Evolutionary conservation across 37 sponge, comb jelly and placozoan species (phyloP), one percentile per base, ranked within the genome.

Genomic region (Hormiphora californensis): DNA sequence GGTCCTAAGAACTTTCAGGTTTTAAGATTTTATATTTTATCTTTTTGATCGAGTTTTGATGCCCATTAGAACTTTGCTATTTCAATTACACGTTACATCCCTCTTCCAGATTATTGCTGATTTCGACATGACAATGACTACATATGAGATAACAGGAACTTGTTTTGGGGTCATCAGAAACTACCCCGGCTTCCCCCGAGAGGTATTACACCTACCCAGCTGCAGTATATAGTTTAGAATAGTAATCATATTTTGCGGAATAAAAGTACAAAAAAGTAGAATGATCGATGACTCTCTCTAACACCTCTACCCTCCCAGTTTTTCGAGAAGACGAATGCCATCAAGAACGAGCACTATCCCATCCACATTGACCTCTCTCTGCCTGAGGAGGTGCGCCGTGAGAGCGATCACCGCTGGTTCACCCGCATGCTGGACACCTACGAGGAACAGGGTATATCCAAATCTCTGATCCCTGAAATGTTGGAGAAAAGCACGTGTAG

Each of bases 331-430:
- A 40, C 81, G 21, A 46, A 40, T 1, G 81, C 44, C 3, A 73
- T 73, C 17, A 73, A 73, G 22, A 40, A 73, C 44, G 43, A 73
- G 44, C 44, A 73, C 44, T 28, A 27, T 30, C 81, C 81, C 35
- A 73, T 73, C 12, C 81, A 73, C 81, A 9, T 73, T 28, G 81
- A 73, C 81, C 38, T 32, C 46, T 32, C 81, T 0, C 81, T 73
- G 1, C 81, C 81, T 7, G 81, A 73, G 22, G 46, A 39, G 9
- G 46, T 73, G 1, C 12, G 81, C 40, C 12, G 38, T n/a, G 44
- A 73, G 22, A 73, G 81, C 22, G 81, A 73, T 28, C 9, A 39
- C 44, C 44, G 43, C 21, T 73, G 81, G 81, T 73, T 73, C 44
- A 9, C 81, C 41, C 9, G 43, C 21, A 33, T 36, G 2, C 40